Evolutionary conservation across 2,797 vertebrate species (phyloP), one percentile per base, ranked within the genome.

Genomic region (Chelon auratus): DNA sequence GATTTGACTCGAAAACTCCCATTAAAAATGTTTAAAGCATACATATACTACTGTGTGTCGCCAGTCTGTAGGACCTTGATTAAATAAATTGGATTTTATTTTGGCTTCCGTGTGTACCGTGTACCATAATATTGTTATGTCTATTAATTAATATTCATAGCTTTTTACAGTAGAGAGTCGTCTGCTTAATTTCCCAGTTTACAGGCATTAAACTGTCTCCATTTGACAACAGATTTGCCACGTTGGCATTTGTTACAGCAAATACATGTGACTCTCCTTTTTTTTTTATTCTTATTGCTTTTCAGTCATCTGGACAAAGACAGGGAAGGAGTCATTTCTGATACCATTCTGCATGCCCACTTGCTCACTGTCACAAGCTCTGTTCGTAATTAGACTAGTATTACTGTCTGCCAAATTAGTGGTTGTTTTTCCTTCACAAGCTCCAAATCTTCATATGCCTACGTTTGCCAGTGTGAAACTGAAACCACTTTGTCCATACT

Each of bases 241-340:
- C 70, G 76, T 71, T 89, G 84, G 84, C 81, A 78, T 91, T 85
- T 83, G 72, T 68, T 48, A 57, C 50, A 20, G 76, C 84, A 84
- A 80, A 87, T 89, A 86, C 82, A 80, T 74, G 75, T 60, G 72
- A 70, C 67, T 85, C 69, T 54, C 43, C 47, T 58, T 72, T 86
- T 86, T 72, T 24, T 50, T 22, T 12, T 14, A 75, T 78, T 80
- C 68, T 39, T 36, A 36, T 78, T 83, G 72, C 78, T 63, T 89
- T 84, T 87, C 82, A 82, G 75, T 92, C 84, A 85, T 89, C 78
- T 86, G 80, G 84, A 87, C 87, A 80, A 79, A 86, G 84, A 87
- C 82, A 89, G 30, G 7, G 83, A 87, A 86, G 73, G 83, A 78
- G 81, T 63, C 9, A 78, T 90, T 90, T 89, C 77, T 89, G 74